A percentile compares a stretch with the other conserved stretches of the same genome.
phyloP scores from a whole-genome alignment of 2,113 vertebrate species.

The Myotis yumanensis region DNA sequence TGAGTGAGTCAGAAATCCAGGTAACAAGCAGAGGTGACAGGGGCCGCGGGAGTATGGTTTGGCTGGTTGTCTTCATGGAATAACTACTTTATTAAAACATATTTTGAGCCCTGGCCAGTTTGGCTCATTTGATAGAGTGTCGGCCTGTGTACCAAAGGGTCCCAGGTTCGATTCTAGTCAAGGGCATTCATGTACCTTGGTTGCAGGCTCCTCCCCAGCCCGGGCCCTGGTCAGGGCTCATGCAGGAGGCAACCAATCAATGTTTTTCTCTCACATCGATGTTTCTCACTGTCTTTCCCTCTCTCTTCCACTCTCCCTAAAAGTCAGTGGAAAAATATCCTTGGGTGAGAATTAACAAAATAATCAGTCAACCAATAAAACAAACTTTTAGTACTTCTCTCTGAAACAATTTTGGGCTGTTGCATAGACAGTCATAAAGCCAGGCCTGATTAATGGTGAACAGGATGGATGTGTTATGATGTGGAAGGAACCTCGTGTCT shows the following conservation, averaged over 20 bases:
- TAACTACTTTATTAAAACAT: background rate
- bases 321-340: too few species aligned
- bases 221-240: too few species aligned
- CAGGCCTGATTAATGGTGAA: background rate
- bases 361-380: background rate
- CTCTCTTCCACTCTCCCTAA: too few species aligned
- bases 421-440: background rate
- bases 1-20: conserved; percentile 19
- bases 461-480: background rate
- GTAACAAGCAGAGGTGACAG: background rate
- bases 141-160: too few species aligned
- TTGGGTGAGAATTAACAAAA: too few species aligned
- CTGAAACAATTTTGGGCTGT: background rate
- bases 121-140: too few species aligned
- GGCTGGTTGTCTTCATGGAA: background rate
- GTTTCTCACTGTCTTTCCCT: too few species aligned
- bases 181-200: too few species aligned
- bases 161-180: too few species aligned
- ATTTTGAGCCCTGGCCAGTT: background rate
- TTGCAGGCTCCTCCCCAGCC: too few species aligned
- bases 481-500: background rate
- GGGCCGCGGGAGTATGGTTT: background rate
- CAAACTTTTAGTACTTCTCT: background rate
- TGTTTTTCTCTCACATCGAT: too few species aligned
- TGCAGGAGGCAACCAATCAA: too few species aligned